phyloP scores from a whole-genome alignment of 2,113 vertebrate genomes.

The Perognathus longimembris region DNA sequence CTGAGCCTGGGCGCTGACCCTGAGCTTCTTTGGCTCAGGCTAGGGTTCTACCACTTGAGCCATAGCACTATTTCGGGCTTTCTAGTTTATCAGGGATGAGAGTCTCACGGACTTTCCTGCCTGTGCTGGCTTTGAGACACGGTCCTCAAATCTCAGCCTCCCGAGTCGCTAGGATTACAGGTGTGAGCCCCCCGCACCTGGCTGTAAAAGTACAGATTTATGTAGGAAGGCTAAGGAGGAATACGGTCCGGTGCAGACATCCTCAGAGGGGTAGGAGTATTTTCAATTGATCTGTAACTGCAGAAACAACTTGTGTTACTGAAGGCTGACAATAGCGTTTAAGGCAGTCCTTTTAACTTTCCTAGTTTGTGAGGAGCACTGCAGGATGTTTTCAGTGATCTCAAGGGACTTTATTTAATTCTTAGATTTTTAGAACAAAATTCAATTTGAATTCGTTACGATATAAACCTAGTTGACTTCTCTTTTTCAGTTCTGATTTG shows the following conservation, averaged over 20 bases:
- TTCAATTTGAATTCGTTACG: constrained; percentile 45
- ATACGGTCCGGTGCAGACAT: neutral
- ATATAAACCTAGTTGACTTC: neutral
- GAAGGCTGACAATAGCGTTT: neutral
- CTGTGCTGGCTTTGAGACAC: too few species aligned
- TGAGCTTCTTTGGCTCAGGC: too few species aligned
- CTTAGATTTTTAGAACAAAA: constrained; percentile 25
- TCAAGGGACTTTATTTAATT: constrained; percentile 45
- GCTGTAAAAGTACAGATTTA: too few species aligned
- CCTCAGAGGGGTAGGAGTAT: neutral
- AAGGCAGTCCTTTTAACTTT: neutral
- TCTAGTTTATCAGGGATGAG: too few species aligned
- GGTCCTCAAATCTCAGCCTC: too few species aligned
- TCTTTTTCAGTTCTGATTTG: neutral
- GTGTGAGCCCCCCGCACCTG: too few species aligned
- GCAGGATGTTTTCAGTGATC: neutral
- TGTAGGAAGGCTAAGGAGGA: neutral
- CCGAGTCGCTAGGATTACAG: too few species aligned
- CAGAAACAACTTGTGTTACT: neutral
- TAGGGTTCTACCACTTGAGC: too few species aligned
- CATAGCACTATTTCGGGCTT: too few species aligned
- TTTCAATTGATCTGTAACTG: neutral
- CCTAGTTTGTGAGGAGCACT: neutral
- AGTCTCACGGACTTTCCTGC: too few species aligned
- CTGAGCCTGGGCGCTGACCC: too few species aligned